Conservation (phyloP, 2,888 invertebrate genomes). For the Polymixis lichenea region DNA sequence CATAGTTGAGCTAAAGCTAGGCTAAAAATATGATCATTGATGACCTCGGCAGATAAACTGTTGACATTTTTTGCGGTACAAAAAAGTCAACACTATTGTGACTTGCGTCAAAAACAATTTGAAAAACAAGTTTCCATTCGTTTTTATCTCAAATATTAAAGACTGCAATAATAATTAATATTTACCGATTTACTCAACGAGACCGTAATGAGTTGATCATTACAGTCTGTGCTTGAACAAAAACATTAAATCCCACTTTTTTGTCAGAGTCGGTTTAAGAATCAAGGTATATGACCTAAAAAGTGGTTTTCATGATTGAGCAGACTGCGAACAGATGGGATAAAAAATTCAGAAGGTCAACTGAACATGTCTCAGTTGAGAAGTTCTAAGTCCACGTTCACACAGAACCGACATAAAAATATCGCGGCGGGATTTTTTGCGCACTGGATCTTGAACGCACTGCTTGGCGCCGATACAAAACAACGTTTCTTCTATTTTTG, state of each 20-base stretch:
- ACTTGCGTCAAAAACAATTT: neutral
- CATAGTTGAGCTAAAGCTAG: too few relatives aligned
- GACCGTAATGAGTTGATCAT: too few relatives aligned
- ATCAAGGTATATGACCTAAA: conserved; percentile 27
- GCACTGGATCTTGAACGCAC: too few relatives aligned
- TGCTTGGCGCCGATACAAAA: too few relatives aligned
- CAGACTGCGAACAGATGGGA: neutral
- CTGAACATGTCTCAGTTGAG: neutral
- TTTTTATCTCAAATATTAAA: conserved; percentile 7
- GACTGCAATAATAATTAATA: neutral
- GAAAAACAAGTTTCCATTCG: neutral
- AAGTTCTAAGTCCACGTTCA: neutral
- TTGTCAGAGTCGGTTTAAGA: conserved; percentile 6
- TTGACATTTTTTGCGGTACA: neutral
- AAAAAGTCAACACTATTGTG: neutral
- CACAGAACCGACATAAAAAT: too few relatives aligned
- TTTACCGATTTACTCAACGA: neutral
- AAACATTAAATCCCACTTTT: conserved; percentile 2
- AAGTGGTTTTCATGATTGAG: conserved; percentile 39
- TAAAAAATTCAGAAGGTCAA: conserved; percentile 12
- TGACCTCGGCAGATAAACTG: too few relatives aligned
- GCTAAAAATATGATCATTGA: too few relatives aligned
- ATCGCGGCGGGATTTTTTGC: too few relatives aligned
- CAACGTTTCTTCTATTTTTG: too few relatives aligned
- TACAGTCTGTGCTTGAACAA: too few relatives aligned